Evolutionary conservation across 2,888 invertebrate species (phyloP).

Genomic region (Hyles lineata): DNA sequence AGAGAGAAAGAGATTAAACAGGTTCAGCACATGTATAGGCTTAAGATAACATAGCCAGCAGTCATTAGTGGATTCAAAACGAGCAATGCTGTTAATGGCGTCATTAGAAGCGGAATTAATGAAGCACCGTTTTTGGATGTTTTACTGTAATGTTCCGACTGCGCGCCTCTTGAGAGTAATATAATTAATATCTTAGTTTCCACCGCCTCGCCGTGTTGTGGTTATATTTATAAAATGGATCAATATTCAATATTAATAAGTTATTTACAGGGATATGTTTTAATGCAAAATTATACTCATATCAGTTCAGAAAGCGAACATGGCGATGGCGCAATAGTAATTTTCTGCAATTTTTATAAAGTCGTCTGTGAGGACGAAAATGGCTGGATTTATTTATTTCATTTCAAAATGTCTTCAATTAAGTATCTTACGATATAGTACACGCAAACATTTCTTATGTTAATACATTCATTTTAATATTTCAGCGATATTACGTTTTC

Average conservation of each 20-base stretch:
- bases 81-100: not conserved
- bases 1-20: too few species aligned
- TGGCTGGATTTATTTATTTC: not conserved
- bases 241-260: too few species aligned
- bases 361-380: not conserved
- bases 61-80: not conserved
- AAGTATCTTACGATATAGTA: not conserved
- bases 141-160: not conserved
- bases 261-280: too few species aligned
- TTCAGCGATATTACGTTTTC: conserved; percentile 25
- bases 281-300: too few species aligned
- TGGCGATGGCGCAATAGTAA: too few species aligned
- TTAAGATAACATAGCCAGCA: not conserved
- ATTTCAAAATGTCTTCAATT: not conserved
- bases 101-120: conserved; percentile 7
- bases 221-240: too few species aligned
- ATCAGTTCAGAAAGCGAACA: too few species aligned
- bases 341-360: too few species aligned
- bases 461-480: conserved; percentile 29
- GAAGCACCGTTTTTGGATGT: conserved; percentile 4
- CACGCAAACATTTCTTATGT: conserved; percentile 20
- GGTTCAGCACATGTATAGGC: too few species aligned
- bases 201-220: too few species aligned
- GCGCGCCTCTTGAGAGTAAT: not conserved
- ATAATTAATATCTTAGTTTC: too few species aligned